Base-by-base conservation (phyloP, 2,888 invertebrate species). In the Chalcosyrphus nemorum region DNA sequence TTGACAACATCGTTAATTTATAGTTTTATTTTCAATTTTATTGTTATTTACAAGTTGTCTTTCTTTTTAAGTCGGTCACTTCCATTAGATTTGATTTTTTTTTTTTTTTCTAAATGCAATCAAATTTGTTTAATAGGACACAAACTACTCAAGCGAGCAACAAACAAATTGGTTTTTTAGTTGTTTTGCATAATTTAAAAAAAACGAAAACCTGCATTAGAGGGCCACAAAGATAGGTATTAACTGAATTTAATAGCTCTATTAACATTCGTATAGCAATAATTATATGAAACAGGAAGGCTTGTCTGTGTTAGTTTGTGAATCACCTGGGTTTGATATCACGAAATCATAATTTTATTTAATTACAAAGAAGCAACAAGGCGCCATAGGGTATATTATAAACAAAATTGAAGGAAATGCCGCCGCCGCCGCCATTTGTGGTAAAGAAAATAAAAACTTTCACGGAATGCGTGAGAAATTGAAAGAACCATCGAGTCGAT, bases 351-450 rank as follows among this genome's bases (percentile, higher is more conserved):
- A 68, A 56, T 56, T 59, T 56, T 59, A 21, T 52, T 61, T 77
- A 77, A 81, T 77, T 77, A 82, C 77, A 72, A 66, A 71, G 77
- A 77, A 82, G 81, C 81, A 81, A 81, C 81, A 81, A 72, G 81
- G 76, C 81, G 71, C 66, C 71, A 65, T 45, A 3, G 76, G 71
- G 72, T 50, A 41, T 61, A 57, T 57, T 71, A 29, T 71, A 7
- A 9, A 68, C 38, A 56, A 29, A 29, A 59, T 45, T 65, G 35
- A 47, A 54, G 74, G 65, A 45, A 75, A 65, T 47, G 43, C 35
- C 61, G 54, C 72, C 61, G 43, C 61, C 32, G 35, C 43, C 66
- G 56, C n/a, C 13, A 66, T 32, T 52, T 19, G 32, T n/a, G 24
- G 4, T n/a, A n/a, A n/a, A n/a, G n/a, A 15, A 27, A 32, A 7